Evolutionary conservation across 2,113 vertebrate genomes (phyloP).

Genomic region (Rhea americana): DNA sequence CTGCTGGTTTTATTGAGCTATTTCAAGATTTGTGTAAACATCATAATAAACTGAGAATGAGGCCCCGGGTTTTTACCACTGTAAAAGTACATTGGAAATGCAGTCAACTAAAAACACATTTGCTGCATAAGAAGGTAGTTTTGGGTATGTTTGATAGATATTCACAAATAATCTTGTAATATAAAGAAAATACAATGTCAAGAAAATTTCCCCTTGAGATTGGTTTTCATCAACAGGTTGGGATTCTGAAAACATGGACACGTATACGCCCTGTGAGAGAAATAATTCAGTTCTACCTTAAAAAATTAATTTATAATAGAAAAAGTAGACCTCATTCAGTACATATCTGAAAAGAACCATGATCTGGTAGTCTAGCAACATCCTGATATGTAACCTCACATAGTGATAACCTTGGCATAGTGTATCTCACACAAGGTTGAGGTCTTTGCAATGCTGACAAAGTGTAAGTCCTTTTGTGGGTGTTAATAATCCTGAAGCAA

Average conservation of each 20-base stretch:
- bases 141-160: neutral
- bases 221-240: neutral
- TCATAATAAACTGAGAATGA: neutral
- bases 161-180: neutral
- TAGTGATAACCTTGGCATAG: neutral
- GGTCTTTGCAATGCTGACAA: neutral
- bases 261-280: neutral
- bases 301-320: neutral
- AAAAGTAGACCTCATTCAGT: neutral
- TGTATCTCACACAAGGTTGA: neutral
- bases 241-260: neutral
- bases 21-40: neutral
- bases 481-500: neutral
- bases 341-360: neutral
- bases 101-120: rapidly evolving
- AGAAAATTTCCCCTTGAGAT: neutral
- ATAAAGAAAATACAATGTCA: neutral
- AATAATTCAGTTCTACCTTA: neutral
- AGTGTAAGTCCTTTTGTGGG: neutral
- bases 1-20: neutral
- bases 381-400: neutral
- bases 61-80: neutral
- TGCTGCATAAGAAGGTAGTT: rapidly evolving
- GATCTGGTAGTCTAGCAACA: neutral
- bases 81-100: neutral